Conservation (phyloP, 2,113 vertebrate species). For the Anolis sagrei region DNA sequence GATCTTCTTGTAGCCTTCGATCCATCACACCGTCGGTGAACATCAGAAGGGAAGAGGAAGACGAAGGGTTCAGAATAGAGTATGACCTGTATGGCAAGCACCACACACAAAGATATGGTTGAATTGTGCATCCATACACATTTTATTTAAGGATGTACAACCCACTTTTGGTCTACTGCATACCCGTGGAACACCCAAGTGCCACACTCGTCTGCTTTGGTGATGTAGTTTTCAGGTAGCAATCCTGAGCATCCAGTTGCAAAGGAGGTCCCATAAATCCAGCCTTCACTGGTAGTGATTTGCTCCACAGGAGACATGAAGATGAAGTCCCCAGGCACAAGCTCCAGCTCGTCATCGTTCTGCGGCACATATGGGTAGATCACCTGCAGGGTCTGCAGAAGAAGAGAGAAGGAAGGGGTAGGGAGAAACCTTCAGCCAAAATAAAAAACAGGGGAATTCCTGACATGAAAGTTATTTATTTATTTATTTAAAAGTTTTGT, state of each 20-base stretch:
- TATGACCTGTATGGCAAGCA: conserved; percentile 82
- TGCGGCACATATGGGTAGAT: conserved; percentile 96
- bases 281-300: conserved; percentile 92
- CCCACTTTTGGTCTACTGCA: conserved; percentile 41
- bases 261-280: conserved; percentile 93
- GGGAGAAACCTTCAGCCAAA: not conserved
- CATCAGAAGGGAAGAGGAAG: conserved; percentile 72
- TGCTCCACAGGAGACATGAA: conserved; percentile 96
- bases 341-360: conserved; percentile 96
- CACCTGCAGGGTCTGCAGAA: conserved; percentile 89
- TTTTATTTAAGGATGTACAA: not conserved
- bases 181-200: conserved; percentile 98
- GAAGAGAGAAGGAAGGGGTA: not conserved
- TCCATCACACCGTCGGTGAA: conserved; percentile 84
- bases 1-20: conserved; percentile 87
- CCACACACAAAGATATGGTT: not conserved
- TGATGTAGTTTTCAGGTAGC: conserved; percentile 97
- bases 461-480: too few relatives aligned
- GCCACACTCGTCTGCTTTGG: conserved; percentile 91
- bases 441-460: too few relatives aligned
- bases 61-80: conserved; percentile 85
- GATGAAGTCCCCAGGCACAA: conserved; percentile 92
- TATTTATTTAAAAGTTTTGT: too few relatives aligned
- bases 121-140: not conserved
- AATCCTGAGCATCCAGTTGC: conserved; percentile 91